Base-by-base conservation (phyloP, 2,797 vertebrate species). In the Phataginus tricuspis region DNA sequence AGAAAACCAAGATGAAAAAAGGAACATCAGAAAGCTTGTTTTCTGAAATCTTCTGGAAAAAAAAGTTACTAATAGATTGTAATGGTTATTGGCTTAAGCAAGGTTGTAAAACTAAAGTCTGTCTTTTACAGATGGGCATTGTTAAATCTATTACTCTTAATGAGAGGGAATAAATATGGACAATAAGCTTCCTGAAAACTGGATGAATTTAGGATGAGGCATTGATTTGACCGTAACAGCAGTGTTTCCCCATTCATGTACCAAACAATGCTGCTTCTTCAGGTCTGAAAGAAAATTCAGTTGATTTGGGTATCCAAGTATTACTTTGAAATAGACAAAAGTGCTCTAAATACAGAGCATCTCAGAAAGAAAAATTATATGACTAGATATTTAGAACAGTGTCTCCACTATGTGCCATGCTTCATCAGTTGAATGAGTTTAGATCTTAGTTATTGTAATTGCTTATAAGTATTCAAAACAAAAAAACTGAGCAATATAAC, bases 371-470 rank as follows among this genome's bases (percentile, higher is more conserved):
- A 82, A 18, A 64, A 77, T 51, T 9, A 16, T n/a, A 83, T 49
- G 25, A 82, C n/a, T 83, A 78, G 29, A 87, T 85, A 69, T 69
- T 92, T 71, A 59, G 94, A 96, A 95, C 71, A 59, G n/a, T 51
- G 86, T 69, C 91, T 94, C 55, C 5, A 39, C 12, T 51, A 8
- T 55, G 77, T 53, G 53, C 63, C 25, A 42, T 31, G 57, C 7
- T n/a, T 79, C 23, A 51, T 96, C 71, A 96, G 88, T 79, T 97
- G 98, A 96, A n/a, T 93, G 42, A 89, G 72, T 91, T 98, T 90
- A 85, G 69, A 96, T 80, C 80, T 97, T 96, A n/a, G 23, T 51
- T 79, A 31, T 98, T 23, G 49, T 86, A 94, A 90, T 95, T 96
- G 66, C 27, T 5, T 94, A 87, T 93, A 74, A 94, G 37, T 96